A percentile compares a stretch with the other conserved stretches of the same genome.
These are phyloP conservation scores for Ploceus nigricollis DNA, from an alignment of 2,113 vertebrate species.

Conservation along the genomic window DNA sequence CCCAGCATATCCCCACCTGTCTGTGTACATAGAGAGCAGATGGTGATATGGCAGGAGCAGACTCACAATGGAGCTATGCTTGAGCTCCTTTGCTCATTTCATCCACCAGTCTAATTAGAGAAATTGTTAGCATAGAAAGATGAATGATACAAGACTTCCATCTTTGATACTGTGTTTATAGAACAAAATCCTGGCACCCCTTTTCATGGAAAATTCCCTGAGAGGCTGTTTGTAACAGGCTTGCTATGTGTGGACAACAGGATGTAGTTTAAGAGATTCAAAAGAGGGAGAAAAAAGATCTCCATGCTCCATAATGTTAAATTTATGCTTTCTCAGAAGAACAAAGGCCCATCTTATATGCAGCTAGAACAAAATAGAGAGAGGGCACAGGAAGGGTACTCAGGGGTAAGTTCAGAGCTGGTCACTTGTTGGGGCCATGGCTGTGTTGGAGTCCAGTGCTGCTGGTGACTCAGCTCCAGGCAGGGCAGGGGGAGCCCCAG, in stretches of 20 bases:
- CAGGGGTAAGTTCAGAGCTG: background rate
- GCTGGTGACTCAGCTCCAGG: background rate
- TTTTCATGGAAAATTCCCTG: background rate
- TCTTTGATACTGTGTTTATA: background rate
- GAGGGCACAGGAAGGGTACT: background rate
- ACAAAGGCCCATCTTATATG: background rate
- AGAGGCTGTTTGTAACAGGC: background rate
- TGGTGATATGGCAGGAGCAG: slow-evolving; percentile 25
- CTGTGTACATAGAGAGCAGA: slow-evolving; percentile 22
- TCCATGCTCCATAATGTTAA: background rate
- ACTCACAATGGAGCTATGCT: background rate
- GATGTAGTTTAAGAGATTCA: background rate
- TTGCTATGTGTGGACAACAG: background rate
- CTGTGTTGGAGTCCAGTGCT: background rate
- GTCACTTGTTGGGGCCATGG: background rate
- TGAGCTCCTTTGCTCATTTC: slow-evolving; percentile 46
- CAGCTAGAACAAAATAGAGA: background rate
- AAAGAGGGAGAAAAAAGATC: background rate
- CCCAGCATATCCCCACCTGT: slow-evolving; percentile 1
- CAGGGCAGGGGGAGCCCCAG: background rate
- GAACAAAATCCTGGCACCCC: background rate
- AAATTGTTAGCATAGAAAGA: background rate
- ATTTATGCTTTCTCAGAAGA: background rate
- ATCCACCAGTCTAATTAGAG: slow-evolving; percentile 18
- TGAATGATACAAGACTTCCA: background rate